These are phyloP conservation scores for Butastur rufipennis DNA, from an alignment of 2,113 vertebrate genomes.

Conservation along the genomic window DNA sequence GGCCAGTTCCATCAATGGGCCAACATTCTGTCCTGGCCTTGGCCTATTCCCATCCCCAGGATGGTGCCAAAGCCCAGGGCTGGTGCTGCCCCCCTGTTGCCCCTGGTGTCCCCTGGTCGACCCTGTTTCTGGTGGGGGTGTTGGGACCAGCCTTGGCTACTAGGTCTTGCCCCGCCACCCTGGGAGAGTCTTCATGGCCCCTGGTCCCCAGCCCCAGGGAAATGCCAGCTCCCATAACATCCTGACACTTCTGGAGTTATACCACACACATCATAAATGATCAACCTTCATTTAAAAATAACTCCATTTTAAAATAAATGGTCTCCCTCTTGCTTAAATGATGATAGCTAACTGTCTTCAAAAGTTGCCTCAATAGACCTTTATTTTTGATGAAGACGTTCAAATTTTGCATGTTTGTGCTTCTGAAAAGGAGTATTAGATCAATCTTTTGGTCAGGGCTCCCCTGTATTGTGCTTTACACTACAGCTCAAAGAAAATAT, in stretches of 20 bases:
- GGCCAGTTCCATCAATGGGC: not conserved
- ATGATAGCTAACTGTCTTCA: not conserved
- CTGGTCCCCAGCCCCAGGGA: not conserved
- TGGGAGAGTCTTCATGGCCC: not conserved
- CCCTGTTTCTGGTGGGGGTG: not conserved
- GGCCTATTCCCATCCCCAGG: too few relatives aligned
- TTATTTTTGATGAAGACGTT: not conserved
- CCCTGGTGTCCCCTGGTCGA: not conserved
- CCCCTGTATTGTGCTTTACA: not conserved
- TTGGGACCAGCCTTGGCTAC: not conserved
- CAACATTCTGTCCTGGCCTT: not conserved
- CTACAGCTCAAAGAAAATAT: not conserved
- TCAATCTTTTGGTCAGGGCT: not conserved
- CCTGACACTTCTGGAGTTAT: not conserved
- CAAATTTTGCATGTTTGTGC: not conserved
- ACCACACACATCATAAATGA: not conserved
- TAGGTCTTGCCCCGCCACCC: not conserved
- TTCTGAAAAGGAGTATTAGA: not conserved
- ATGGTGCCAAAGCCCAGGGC: not conserved
- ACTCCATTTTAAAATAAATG: not conserved
- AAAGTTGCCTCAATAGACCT: not conserved
- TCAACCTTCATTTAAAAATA: not conserved
- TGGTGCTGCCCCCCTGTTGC: not conserved
- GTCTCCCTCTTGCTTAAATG: not conserved
- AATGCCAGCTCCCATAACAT: fast-evolving